Conservation (phyloP, 2,797 vertebrate species). For the Neosalanx taihuensis region DNA sequence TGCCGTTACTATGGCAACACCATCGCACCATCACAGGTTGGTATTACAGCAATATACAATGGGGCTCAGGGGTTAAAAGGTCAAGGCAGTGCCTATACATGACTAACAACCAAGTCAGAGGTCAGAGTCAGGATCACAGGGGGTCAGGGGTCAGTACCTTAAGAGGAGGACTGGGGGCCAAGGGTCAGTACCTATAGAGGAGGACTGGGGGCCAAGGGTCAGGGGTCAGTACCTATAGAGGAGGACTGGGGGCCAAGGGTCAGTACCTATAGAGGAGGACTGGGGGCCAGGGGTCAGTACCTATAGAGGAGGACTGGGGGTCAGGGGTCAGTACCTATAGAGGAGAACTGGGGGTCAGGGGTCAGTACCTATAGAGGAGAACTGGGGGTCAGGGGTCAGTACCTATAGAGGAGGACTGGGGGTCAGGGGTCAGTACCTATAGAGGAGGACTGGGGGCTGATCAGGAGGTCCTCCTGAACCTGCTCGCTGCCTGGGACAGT, state of each 20-base stretch:
- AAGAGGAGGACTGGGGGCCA: neutral
- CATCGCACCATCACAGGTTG: neutral
- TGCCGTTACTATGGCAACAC: neutral
- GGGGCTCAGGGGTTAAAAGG: too few species aligned
- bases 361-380: too few species aligned
- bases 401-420: neutral
- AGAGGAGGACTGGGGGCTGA: slow-evolving; percentile 95
- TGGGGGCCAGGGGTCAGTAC: neutral
- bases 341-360: too few species aligned
- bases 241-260: too few species aligned
- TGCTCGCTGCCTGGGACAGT: slow-evolving; percentile 93
- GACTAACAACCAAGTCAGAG: too few species aligned
- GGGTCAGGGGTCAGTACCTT: neutral
- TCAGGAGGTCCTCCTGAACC: slow-evolving; percentile 93
- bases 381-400: too few species aligned
- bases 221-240: too few species aligned
- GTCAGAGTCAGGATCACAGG: too few species aligned
- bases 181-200: neutral
- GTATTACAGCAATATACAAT: neutral
- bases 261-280: neutral
- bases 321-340: neutral
- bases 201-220: too few species aligned
- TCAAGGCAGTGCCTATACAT: too few species aligned
- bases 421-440: slow-evolving; percentile 77
- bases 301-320: neutral